Conservation (phyloP, 1,140 invertebrate genomes). For the Cherax quadricarinatus region DNA sequence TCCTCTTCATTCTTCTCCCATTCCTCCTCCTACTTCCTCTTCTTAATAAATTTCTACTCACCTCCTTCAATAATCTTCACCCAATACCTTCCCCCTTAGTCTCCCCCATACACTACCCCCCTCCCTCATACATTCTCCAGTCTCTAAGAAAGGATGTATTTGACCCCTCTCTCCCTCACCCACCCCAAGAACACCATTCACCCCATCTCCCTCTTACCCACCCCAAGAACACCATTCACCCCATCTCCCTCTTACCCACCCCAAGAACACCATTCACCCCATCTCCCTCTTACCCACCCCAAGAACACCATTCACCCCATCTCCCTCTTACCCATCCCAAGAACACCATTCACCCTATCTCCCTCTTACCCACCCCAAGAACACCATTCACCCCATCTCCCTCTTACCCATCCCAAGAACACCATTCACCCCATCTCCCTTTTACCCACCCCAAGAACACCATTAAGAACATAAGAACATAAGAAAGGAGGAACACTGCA, state of each 20-base stretch:
- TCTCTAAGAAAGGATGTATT: too few relatives aligned
- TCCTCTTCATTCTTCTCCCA: background rate
- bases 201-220: background rate
- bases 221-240: background rate
- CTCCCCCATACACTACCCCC: background rate
- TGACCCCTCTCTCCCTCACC: background rate
- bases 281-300: background rate
- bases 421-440: background rate
- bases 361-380: background rate
- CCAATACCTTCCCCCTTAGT: background rate
- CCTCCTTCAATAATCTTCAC: too few relatives aligned
- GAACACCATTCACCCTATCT: background rate
- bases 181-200: background rate
- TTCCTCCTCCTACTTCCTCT: background rate
- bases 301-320: background rate
- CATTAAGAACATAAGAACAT: background rate
- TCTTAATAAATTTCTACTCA: background rate
- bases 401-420: background rate
- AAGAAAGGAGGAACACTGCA: background rate
- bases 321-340: background rate
- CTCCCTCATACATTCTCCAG: too few relatives aligned
- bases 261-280: background rate
- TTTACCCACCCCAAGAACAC: background rate
- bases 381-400: background rate
- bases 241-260: background rate